A percentile compares a stretch with the other conserved stretches of the same genome.
Conservation (phyloP, 2,113 vertebrate species). For the Cephalopholis sonnerati region DNA sequence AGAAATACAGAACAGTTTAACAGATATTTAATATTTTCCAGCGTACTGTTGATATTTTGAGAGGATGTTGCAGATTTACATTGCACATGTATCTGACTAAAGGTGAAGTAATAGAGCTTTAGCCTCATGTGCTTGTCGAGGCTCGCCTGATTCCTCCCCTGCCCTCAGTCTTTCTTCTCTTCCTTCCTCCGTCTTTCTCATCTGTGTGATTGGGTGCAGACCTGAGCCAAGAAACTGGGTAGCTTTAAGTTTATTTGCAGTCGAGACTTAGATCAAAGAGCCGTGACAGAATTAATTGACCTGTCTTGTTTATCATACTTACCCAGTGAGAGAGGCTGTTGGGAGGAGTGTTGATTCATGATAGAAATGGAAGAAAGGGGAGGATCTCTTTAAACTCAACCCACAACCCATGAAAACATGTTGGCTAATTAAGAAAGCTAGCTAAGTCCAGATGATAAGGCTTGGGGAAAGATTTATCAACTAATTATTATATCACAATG, state of each 20-base stretch:
- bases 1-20: not conserved
- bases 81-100: conserved; percentile 15
- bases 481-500: not conserved
- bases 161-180: conserved; percentile 10
- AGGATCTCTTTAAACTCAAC: conserved; percentile 28
- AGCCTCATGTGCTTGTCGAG: conserved; percentile 55
- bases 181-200: conserved; percentile 12
- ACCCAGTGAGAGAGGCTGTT: conserved; percentile 27
- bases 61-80: not conserved
- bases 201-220: not conserved
- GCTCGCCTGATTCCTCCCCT: conserved; percentile 49
- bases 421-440: conserved; percentile 12
- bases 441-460: conserved; percentile 12
- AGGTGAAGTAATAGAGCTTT: conserved; percentile 7
- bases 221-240: conserved; percentile 2
- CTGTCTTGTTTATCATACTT: conserved; percentile 50
- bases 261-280: conserved; percentile 18
- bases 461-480: not conserved
- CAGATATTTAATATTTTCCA: not conserved
- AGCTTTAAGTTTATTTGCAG: conserved; percentile 33
- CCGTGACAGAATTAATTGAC: conserved; percentile 26
- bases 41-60: not conserved
- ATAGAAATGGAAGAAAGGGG: conserved; percentile 11
- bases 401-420: not conserved
- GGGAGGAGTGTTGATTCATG: conserved; percentile 19